A percentile compares a stretch with the other conserved stretches of the same genome.
These are phyloP conservation scores for Acipenser ruthenus DNA, from an alignment of 2,797 vertebrate genomes.

Conservation along the genomic window DNA sequence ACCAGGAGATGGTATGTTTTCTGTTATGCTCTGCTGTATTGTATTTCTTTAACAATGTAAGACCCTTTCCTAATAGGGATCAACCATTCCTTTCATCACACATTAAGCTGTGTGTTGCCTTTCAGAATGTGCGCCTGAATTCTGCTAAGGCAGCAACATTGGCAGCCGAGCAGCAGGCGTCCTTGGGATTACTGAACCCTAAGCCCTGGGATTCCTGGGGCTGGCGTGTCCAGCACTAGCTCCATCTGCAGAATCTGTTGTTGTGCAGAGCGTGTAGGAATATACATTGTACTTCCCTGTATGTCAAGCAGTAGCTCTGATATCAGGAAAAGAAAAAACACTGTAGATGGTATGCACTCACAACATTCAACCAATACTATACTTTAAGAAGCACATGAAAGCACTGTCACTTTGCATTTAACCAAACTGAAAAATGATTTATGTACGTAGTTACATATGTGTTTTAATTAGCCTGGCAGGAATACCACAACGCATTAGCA, in stretches of 20 bases:
- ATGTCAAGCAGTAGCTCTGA: no score
- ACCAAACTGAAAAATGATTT: no score
- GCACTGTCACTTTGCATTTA: no score
- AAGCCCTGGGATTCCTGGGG: neutral
- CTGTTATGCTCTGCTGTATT: neutral
- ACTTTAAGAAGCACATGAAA: no score
- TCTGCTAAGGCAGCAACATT: constrained; percentile 1
- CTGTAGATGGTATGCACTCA: no score
- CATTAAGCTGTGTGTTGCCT: constrained; percentile 1
- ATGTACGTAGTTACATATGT: no score
- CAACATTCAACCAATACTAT: no score
- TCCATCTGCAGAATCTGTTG: constrained; percentile 4
- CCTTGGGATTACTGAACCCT: constrained; percentile 8
- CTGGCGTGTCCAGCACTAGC: neutral
- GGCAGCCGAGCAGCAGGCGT: neutral
- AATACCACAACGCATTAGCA: no score
- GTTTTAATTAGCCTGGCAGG: no score
- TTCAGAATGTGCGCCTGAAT: neutral
- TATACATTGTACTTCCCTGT: no score
- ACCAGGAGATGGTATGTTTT: neutral
- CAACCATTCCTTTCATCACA: constrained; percentile 1
- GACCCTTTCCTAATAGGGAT: constrained; percentile 1
- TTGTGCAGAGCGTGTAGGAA: neutral
- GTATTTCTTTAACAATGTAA: neutral
- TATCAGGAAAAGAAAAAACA: no score